These are phyloP conservation scores for Beris morrisii DNA, from an alignment of 2,888 invertebrate species.

Conservation along the genomic window DNA sequence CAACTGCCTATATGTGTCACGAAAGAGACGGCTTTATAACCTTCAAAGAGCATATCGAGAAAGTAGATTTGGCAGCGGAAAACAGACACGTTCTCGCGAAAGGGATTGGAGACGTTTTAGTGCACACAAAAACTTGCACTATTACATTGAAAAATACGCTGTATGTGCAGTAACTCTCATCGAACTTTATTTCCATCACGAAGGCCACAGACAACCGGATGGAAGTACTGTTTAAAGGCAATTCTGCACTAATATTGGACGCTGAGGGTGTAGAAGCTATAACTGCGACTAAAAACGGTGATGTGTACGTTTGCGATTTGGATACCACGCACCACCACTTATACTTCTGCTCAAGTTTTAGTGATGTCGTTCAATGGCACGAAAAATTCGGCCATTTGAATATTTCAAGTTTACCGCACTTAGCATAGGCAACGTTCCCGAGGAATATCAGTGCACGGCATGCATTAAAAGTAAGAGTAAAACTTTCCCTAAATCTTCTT, in stretches of 20 bases:
- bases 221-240: neutral
- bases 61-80: neutral
- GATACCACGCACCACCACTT: too few species aligned
- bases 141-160: slow-evolving; percentile 2
- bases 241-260: neutral
- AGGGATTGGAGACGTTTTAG: slow-evolving; percentile 1
- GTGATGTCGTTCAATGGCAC: neutral
- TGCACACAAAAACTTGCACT: neutral
- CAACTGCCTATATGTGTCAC: neutral
- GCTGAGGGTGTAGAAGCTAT: neutral
- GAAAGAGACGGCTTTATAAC: neutral
- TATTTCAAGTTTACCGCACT: slow-evolving; percentile 25
- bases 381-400: neutral
- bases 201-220: neutral
- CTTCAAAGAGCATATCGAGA: neutral
- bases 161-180: neutral
- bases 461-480: neutral
- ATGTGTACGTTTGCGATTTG: too few species aligned
- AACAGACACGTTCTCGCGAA: neutral
- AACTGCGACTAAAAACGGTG: too few species aligned
- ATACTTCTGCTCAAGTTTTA: too few species aligned
- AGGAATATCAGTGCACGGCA: neutral
- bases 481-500: neutral
- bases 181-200: neutral
- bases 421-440: neutral